Conservation (phyloP, 2,797 vertebrate genomes). For the Melanogrammus aeglefinus region DNA sequence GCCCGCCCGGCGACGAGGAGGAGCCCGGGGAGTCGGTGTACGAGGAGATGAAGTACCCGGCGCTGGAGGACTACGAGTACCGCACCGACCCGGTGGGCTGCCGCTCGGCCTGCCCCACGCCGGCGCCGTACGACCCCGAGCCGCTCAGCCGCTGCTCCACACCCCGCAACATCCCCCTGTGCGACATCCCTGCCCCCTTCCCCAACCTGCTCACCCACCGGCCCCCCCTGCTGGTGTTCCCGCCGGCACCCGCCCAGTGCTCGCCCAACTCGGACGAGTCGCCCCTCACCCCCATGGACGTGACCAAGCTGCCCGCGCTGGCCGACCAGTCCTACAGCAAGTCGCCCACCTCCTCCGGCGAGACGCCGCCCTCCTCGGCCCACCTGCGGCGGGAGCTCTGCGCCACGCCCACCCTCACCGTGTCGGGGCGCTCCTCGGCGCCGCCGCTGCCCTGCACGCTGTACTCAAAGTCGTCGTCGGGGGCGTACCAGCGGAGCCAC, state of each 20-base stretch:
- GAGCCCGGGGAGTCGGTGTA: constrained; percentile 96
- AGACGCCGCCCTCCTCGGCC: constrained; percentile 74
- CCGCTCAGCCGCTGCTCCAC: constrained; percentile 84
- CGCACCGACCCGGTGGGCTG: constrained; percentile 85
- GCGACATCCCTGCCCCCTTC: constrained; percentile 96
- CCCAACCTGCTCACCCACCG: constrained; percentile 94
- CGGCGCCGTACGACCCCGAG: constrained; percentile 90
- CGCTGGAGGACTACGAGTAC: constrained; percentile 89
- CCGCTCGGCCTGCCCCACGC: constrained; percentile 91
- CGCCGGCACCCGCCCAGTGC: constrained; percentile 92
- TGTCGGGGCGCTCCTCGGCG: constrained; percentile 87
- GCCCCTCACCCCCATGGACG: constrained; percentile 93
- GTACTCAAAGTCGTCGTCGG: constrained; percentile 84
- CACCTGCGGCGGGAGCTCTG: constrained; percentile 85
- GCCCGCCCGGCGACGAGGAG: constrained; percentile 77
- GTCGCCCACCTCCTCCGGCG: constrained; percentile 83
- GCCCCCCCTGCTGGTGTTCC: constrained; percentile 94
- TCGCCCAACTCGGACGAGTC: constrained; percentile 98
- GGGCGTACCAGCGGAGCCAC: constrained; percentile 88
- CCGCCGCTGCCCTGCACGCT: constrained; percentile 89
- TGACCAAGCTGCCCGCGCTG: constrained; percentile 87
- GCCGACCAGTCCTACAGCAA: constrained; percentile 93
- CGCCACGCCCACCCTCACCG: constrained; percentile 81
- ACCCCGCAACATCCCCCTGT: constrained; percentile 86
- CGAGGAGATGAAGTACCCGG: constrained; percentile 98